These are phyloP conservation scores for Chaenocephalus aceratus DNA, from an alignment of 2,113 vertebrate genomes.

Conservation along the genomic window DNA sequence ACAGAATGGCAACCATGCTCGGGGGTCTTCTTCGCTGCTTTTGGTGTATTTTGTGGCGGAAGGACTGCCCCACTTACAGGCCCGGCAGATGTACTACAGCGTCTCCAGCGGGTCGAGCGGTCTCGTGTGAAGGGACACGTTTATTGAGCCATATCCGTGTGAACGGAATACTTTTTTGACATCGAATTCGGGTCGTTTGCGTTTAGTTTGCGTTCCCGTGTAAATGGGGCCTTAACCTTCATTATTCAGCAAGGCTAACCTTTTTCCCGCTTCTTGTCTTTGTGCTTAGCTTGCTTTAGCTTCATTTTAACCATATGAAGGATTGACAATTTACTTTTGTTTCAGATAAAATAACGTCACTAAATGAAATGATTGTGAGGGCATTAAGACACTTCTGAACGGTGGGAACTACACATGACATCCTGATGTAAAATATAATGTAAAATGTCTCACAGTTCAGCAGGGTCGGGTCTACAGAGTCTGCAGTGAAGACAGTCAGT, in stretches of 20 bases:
- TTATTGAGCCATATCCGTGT: too few species aligned
- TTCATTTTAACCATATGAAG: neutral
- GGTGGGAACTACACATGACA: neutral
- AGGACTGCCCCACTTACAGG: too few species aligned
- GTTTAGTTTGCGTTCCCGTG: too few species aligned
- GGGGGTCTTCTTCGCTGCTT: too few species aligned
- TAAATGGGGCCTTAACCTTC: too few species aligned
- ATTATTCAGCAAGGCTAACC: neutral
- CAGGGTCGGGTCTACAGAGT: conserved; percentile 87
- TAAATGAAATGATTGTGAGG: neutral
- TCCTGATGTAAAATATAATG: neutral
- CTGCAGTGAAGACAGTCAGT: conserved; percentile 89
- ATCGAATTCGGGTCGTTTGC: too few species aligned
- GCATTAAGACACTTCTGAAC: neutral
- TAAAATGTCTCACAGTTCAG: conserved; percentile 83
- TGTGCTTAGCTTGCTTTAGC: neutral
- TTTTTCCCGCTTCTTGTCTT: neutral
- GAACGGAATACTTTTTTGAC: too few species aligned
- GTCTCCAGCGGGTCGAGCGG: too few species aligned
- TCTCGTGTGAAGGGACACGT: too few species aligned
- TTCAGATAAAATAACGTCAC: neutral
- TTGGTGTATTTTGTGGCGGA: too few species aligned
- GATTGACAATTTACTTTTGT: neutral
- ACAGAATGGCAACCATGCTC: too few species aligned
- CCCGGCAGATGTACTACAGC: too few species aligned